These are phyloP conservation scores for Epizoanthus illoricatus DNA, from an alignment of 92 coral and sea anemone species.

Conservation along the genomic window DNA sequence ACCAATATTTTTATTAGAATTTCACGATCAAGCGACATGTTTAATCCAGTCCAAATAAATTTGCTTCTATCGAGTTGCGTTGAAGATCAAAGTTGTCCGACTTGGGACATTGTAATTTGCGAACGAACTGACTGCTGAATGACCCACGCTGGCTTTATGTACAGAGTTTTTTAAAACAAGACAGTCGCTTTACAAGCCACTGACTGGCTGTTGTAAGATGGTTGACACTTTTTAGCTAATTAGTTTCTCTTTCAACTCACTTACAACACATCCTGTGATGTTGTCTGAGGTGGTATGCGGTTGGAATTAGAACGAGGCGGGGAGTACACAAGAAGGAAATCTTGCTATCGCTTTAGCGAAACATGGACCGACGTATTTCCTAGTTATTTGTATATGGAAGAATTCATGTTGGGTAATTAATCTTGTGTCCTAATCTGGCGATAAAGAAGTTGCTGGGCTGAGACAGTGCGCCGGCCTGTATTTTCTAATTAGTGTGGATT, in stretches of 20 bases:
- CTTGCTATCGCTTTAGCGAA: constrained; percentile 26
- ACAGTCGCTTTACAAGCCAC: neutral
- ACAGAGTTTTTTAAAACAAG: constrained; percentile 8
- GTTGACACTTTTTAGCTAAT: constrained; percentile 30
- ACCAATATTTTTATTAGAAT: constrained; percentile 32
- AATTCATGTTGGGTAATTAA: constrained; percentile 56
- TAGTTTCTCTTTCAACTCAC: constrained; percentile 17
- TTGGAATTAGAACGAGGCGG: constrained; percentile 8
- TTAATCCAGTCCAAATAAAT: constrained; percentile 39
- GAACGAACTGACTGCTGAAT: neutral
- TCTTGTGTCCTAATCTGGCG: constrained; percentile 51
- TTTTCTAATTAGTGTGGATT: constrained; percentile 18
- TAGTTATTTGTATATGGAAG: constrained; percentile 50
- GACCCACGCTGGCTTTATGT: neutral
- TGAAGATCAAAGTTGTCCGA: constrained; percentile 44
- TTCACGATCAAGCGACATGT: constrained; percentile 31
- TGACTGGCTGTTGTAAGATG: constrained; percentile 15
- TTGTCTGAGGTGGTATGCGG: constrained; percentile 3
- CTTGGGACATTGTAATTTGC: constrained; percentile 3
- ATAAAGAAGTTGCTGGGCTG: constrained; percentile 49
- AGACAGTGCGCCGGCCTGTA: constrained; percentile 53
- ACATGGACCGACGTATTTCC: constrained; percentile 34
- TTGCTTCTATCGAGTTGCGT: constrained; percentile 30
- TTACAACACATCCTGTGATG: constrained; percentile 24
- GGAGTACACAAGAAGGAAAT: neutral